Percentiles rank a stretch among this genome's conserved stretches.
Conservation (phyloP, 2,888 invertebrate genomes). For the Rhagium mordax region DNA sequence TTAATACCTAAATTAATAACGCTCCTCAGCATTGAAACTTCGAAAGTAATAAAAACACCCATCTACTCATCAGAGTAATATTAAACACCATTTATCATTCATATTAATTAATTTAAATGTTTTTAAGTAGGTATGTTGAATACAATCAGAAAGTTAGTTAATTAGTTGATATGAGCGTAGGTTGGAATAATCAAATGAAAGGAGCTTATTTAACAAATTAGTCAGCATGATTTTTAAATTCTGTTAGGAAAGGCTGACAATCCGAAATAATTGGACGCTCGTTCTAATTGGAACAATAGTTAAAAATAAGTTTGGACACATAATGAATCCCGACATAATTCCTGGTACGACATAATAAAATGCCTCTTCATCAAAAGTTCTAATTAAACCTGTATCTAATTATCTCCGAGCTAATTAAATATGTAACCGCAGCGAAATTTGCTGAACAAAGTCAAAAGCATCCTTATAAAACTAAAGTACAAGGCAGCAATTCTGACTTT, state of each 20-base stretch:
- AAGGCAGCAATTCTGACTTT: constrained; percentile 66
- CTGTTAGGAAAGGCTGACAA: constrained; percentile 52
- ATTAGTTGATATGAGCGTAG: constrained; percentile 28
- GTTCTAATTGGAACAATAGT: constrained; percentile 60
- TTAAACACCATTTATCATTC: constrained; percentile 32
- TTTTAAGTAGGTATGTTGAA: constrained; percentile 22
- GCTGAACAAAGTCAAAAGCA: constrained; percentile 64
- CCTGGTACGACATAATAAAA: constrained; percentile 58
- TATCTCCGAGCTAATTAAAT: constrained; percentile 69
- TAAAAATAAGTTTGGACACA: constrained; percentile 57
- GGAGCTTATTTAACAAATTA: constrained; percentile 32
- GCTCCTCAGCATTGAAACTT: constrained; percentile 13
- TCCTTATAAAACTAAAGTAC: constrained; percentile 67
- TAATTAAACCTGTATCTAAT: constrained; percentile 70
- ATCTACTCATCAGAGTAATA: constrained; percentile 24
- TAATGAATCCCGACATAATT: constrained; percentile 58
- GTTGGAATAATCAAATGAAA: constrained; percentile 24
- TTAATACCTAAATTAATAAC: constrained; percentile 27
- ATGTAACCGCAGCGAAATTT: constrained; percentile 66
- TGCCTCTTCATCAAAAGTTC: constrained; percentile 70
- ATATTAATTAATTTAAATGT: constrained; percentile 32
- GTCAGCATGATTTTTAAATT: constrained; percentile 41
- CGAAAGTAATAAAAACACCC: constrained; percentile 25
- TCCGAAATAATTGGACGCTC: constrained; percentile 61
- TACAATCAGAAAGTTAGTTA: constrained; percentile 26